Percentiles rank a stretch among this genome's conserved stretches.
Conservation (phyloP, 2,888 invertebrate genomes). For the Cerastis leucographa region DNA sequence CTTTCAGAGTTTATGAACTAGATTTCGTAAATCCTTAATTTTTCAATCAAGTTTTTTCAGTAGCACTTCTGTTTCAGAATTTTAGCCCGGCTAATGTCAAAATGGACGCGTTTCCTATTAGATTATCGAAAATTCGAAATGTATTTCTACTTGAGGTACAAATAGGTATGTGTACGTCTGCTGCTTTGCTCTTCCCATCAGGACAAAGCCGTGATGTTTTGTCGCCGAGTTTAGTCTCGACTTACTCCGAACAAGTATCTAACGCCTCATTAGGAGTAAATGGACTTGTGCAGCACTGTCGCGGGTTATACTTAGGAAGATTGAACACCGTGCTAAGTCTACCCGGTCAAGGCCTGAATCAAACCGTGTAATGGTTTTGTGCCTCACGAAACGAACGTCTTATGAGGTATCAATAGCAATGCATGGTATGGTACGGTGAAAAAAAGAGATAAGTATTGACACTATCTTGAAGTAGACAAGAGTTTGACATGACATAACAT, state of each 20-base stretch:
- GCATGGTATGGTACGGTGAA: not conserved
- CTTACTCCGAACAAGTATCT: conserved; percentile 11
- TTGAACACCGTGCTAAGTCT: conserved; percentile 28
- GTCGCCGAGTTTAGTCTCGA: not conserved
- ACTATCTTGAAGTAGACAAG: not conserved
- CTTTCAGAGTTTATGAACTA: not conserved
- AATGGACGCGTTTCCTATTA: not conserved
- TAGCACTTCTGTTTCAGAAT: too few species aligned
- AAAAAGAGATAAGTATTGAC: not conserved
- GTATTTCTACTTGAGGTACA: not conserved
- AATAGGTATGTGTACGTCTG: not conserved
- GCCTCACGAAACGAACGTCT: conserved; percentile 20
- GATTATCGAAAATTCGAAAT: not conserved
- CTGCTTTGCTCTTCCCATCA: not conserved
- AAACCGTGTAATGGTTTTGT: conserved; percentile 45
- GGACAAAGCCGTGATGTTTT: not conserved
- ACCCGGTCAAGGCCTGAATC: conserved; percentile 57
- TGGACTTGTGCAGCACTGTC: conserved; percentile 16
- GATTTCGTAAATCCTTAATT: too few species aligned
- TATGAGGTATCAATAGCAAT: too few species aligned
- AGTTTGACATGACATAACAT: not conserved
- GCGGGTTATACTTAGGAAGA: conserved; percentile 34
- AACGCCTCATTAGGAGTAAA: conserved; percentile 29
- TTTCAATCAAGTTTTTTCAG: not conserved
- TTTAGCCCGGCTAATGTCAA: not conserved